Base-by-base conservation (phyloP, 1,140 invertebrate genomes). In the Drusus annulatus region DNA sequence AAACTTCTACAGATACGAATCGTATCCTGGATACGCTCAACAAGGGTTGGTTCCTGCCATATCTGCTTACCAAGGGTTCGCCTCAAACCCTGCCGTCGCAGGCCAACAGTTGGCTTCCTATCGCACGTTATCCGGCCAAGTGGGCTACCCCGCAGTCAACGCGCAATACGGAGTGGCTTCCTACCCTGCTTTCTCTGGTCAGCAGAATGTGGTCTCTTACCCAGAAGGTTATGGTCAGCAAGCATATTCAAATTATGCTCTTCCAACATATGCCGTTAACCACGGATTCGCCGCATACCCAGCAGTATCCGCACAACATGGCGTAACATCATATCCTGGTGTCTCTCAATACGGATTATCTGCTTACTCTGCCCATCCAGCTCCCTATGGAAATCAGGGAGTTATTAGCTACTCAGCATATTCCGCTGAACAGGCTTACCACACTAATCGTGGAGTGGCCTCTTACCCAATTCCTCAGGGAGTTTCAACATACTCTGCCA, bases 371-470 rank as follows among this genome's bases (percentile, higher is more conserved):
- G 84, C 36, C 36, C 36, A 45, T 45, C 36, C 36, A 45, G 10
- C 8, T 45, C 36, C 10, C 10, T 45, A 45, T 7, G 36, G 36
- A 45, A 13, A 13, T 13, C 36, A 45, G n/a, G n/a, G n/a, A 45
- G 8, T 45, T 45, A 2, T 45, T 45, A 45, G 10, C 36, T 45
- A 45, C 36, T 10, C 36, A 36, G 31, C 31, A 45, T 45, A 13
- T 45, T 45, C 36, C 8, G 91, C 91, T 82, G 88, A 85, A 83
- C 89, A 90, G 68, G 83, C 84, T 81, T 88, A 86, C 82, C 89
- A 90, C 68, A 87, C 82, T 84, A 68, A 86, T 86, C 63, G 86
- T 84, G 36, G 36, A 45, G 36, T 45, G 36, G 36, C 36, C 10
- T 45, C 36, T 10, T 45, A 45, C 2, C 36, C 36, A 1, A 45